Conservation (phyloP, 2,797 vertebrate genomes). For the Sebastes iracundus region DNA sequence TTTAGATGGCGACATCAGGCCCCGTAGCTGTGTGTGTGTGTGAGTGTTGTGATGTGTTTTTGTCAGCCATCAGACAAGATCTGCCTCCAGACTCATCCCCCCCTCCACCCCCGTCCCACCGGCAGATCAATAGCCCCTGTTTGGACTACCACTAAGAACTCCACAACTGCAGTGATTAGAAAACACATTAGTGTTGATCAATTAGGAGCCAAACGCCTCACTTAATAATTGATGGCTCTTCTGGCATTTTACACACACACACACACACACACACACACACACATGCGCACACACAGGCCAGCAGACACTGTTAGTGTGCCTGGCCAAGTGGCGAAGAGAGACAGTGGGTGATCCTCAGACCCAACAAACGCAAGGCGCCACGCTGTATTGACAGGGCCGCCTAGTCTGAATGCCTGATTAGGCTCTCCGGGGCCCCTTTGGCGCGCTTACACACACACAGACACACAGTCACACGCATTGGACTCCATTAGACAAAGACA, state of each 20-base stretch:
- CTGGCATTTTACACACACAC: slow-evolving; percentile 70
- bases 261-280: slow-evolving; percentile 80
- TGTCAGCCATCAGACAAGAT: slow-evolving; percentile 53
- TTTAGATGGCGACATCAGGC: slow-evolving; percentile 58
- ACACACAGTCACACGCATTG: slow-evolving; percentile 70
- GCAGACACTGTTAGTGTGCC: slow-evolving; percentile 85
- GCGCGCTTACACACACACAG: slow-evolving; percentile 71
- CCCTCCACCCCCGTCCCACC: slow-evolving; percentile 4
- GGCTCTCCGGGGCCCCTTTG: slow-evolving; percentile 91
- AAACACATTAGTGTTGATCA: slow-evolving; percentile 99
- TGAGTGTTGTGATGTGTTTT: slow-evolving; percentile 28
- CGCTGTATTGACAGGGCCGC: slow-evolving; percentile 90
- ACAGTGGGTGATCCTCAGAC: slow-evolving; percentile 87
- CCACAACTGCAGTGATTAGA: slow-evolving; percentile 99
- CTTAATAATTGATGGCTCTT: slow-evolving; percentile 97
- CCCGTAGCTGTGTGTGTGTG: neutral
- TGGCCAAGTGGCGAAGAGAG: slow-evolving; percentile 71
- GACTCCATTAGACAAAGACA: slow-evolving; percentile 87
- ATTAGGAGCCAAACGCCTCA: slow-evolving; percentile 96
- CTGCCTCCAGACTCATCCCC: slow-evolving; percentile 8
- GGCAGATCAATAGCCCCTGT: slow-evolving; percentile 94
- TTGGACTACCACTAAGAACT: slow-evolving; percentile 98
- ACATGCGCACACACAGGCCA: slow-evolving; percentile 40
- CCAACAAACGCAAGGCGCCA: slow-evolving; percentile 95
- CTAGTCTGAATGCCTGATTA: slow-evolving; percentile 96